phyloP scores from a whole-genome alignment of 2,113 vertebrate species.

The Myocastor coypus region DNA sequence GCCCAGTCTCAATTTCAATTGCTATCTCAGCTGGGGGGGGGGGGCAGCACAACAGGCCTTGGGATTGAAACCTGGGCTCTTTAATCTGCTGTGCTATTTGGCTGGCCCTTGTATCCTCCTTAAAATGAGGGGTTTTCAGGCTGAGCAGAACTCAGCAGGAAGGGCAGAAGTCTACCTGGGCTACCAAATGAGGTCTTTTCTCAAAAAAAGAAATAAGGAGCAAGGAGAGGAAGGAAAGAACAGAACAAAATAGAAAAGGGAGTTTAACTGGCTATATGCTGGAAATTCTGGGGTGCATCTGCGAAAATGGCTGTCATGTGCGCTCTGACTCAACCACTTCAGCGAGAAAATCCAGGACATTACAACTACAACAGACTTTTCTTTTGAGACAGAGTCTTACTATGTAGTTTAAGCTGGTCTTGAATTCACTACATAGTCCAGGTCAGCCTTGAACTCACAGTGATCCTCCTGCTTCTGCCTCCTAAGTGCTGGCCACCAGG shows the following conservation, averaged over 20 bases:
- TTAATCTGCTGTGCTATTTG: too few relatives aligned
- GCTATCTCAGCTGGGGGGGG: too few relatives aligned
- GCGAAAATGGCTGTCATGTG: not conserved
- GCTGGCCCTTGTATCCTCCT: too few relatives aligned
- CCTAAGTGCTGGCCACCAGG: not conserved
- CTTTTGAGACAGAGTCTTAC: not conserved
- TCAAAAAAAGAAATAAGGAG: not conserved
- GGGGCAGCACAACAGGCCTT: too few relatives aligned
- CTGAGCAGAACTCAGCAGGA: not conserved
- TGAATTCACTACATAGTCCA: not conserved
- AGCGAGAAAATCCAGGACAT: not conserved
- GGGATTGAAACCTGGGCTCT: too few relatives aligned
- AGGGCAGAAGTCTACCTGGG: not conserved
- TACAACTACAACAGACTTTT: not conserved
- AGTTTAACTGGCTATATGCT: not conserved
- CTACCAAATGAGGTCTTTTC: not conserved
- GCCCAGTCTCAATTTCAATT: too few relatives aligned
- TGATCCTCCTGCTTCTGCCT: not conserved
- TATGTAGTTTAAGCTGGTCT: not conserved
- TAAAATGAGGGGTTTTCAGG: not conserved
- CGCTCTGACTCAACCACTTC: not conserved
- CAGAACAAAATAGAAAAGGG: too few relatives aligned
- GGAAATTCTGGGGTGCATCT: not conserved
- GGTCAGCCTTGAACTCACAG: not conserved
- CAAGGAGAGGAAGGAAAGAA: too few relatives aligned